Conservation (phyloP, 2,888 invertebrate species). For the Camponotus fellah region DNA sequence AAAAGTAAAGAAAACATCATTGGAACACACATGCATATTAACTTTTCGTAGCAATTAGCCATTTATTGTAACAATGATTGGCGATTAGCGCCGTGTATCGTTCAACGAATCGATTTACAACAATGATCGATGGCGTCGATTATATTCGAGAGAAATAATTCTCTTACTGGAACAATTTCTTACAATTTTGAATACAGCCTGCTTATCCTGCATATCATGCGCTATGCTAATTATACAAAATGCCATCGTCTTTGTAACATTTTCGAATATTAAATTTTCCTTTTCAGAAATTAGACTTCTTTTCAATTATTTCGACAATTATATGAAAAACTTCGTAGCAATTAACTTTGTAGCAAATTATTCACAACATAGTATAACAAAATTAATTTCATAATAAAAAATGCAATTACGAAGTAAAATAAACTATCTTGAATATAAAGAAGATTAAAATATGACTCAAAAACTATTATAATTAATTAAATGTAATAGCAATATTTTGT, state of each 20-base stretch:
- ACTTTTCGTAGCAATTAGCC: constrained; percentile 69
- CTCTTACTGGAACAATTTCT: not conserved
- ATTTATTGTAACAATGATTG: constrained; percentile 73
- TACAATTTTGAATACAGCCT: constrained; percentile 56
- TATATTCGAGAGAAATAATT: constrained; percentile 4
- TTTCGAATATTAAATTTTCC: not conserved
- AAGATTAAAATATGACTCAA: not conserved
- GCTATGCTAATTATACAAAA: constrained; percentile 24
- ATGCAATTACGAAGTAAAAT: not conserved
- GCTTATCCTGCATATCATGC: not conserved
- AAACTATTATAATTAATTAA: constrained; percentile 2
- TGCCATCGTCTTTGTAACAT: not conserved
- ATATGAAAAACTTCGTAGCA: not conserved
- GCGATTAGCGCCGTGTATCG: constrained; percentile 15
- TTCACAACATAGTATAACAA: not conserved
- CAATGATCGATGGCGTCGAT: constrained; percentile 55
- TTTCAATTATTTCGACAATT: not conserved
- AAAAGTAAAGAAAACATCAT: constrained; percentile 61
- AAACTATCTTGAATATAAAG: not conserved
- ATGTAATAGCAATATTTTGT: constrained; percentile 7
- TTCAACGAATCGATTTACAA: constrained; percentile 59
- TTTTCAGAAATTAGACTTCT: not conserved
- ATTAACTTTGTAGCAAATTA: not conserved
- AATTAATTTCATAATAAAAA: not conserved
- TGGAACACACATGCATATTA: constrained; percentile 65